phyloP scores from a whole-genome alignment of 2,797 vertebrate genomes.

The Chaunax sp. region DNA sequence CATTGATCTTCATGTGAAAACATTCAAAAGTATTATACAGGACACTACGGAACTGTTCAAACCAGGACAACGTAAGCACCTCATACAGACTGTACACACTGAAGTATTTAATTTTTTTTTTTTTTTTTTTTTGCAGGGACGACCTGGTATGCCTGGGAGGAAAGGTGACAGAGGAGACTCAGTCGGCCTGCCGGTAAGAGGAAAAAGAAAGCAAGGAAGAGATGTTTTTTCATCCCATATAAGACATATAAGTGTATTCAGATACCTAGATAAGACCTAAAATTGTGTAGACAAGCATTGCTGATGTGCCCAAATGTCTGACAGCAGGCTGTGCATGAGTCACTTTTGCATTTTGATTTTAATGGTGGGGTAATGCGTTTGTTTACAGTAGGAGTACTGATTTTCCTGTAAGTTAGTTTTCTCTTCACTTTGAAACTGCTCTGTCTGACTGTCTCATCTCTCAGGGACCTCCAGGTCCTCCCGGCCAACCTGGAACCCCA shows the following conservation, averaged over 20 bases:
- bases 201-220: neutral
- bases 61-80: neutral
- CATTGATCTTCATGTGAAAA: neutral
- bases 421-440: neutral
- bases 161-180: constrained; percentile 90
- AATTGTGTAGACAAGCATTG: neutral
- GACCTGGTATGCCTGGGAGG: constrained; percentile 88
- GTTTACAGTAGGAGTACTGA: neutral
- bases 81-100: neutral
- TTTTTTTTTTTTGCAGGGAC: constrained; percentile 81
- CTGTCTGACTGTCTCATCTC: neutral
- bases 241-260: neutral
- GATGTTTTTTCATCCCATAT: neutral
- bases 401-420: neutral
- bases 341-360: neutral
- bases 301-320: neutral
- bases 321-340: neutral
- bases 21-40: too few species aligned
- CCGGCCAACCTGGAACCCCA: constrained; percentile 88
- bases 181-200: constrained; percentile 78
- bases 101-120: neutral
- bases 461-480: constrained; percentile 89
- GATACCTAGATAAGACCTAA: neutral
- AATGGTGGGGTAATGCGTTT: neutral
- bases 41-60: too few species aligned